Conservation (phyloP, 2,888 invertebrate species). For the Acanthosoma haemorrhoidale region DNA sequence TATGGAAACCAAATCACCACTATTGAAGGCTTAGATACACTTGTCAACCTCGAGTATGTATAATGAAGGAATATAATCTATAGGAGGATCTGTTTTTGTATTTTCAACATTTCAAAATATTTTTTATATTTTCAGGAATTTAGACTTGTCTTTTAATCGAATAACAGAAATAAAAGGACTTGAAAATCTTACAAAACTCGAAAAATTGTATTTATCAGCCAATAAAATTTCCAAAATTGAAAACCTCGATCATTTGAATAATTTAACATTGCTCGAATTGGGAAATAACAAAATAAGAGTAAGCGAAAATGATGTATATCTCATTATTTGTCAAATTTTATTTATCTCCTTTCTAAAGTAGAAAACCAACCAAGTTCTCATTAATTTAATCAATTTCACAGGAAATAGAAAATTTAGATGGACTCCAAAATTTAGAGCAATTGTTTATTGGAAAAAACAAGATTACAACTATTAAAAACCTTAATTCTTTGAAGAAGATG, state of each 20-base stretch:
- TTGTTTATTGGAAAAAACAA: conserved; percentile 93
- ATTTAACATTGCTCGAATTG: conserved; percentile 79
- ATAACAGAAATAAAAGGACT: conserved; percentile 81
- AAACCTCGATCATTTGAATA: conserved; percentile 72
- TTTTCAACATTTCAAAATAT: not conserved
- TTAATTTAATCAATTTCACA: conserved; percentile 44
- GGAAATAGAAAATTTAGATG: conserved; percentile 81
- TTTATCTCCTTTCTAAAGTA: not conserved
- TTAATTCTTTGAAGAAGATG: conserved; percentile 66
- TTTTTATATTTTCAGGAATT: conserved; percentile 55
- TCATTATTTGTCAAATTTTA: conserved; percentile 11
- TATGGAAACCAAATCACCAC: conserved; percentile 94
- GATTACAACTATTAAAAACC: conserved; percentile 77
- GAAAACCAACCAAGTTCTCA: not conserved
- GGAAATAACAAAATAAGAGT: conserved; percentile 91
- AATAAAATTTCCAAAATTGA: conserved; percentile 85
- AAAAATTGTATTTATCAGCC: conserved; percentile 81
- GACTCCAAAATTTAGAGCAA: conserved; percentile 65
- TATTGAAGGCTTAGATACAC: conserved; percentile 81
- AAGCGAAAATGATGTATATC: conserved; percentile 43
- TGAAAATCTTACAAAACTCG: conserved; percentile 64
- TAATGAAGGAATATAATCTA: not conserved
- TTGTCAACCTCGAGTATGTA: conserved; percentile 84
- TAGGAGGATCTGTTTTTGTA: not conserved
- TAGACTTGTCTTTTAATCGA: conserved; percentile 95